A percentile compares a stretch with the other conserved stretches of the same genome.
Conservation (phyloP, 2,113 vertebrate species). For the Microtus oregoni region DNA sequence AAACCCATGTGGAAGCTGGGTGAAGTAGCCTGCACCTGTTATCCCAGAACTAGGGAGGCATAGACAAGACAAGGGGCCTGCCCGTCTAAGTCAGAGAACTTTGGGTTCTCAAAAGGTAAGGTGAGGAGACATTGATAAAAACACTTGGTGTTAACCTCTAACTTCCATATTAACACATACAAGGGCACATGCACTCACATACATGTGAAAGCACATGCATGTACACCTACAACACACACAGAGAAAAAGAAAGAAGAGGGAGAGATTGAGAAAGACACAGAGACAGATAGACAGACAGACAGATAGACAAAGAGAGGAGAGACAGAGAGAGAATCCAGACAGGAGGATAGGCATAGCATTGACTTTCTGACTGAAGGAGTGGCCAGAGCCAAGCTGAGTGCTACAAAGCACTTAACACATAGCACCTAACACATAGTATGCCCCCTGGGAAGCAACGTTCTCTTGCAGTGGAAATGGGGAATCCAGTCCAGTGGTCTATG, state of each 20-base stretch:
- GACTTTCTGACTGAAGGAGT: not conserved
- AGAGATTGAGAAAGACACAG: not conserved
- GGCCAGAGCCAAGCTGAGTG: not conserved
- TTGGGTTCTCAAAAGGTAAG: not conserved
- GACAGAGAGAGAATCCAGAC: not conserved
- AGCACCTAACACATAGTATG: not conserved
- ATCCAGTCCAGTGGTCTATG: not conserved
- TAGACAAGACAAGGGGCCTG: not conserved
- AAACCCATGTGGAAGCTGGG: not conserved
- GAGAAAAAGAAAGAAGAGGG: rapidly evolving
- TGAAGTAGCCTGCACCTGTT: no score
- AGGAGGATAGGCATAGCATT: no score
- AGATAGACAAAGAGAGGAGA: not conserved
- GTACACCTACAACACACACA: not conserved
- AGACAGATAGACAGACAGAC: not conserved
- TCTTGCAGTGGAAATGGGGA: not conserved
- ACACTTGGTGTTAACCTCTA: not conserved
- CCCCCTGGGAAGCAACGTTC: not conserved
- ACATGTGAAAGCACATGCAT: not conserved
- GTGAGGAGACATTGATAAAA: not conserved
- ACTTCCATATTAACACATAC: not conserved
- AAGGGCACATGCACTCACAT: not conserved
- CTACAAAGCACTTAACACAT: not conserved
- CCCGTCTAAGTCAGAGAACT: not conserved
- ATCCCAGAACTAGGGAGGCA: no score